These are phyloP conservation scores for Halcyon leucocephala DNA, from an alignment of 2,797 vertebrate genomes.

Conservation along the genomic window DNA sequence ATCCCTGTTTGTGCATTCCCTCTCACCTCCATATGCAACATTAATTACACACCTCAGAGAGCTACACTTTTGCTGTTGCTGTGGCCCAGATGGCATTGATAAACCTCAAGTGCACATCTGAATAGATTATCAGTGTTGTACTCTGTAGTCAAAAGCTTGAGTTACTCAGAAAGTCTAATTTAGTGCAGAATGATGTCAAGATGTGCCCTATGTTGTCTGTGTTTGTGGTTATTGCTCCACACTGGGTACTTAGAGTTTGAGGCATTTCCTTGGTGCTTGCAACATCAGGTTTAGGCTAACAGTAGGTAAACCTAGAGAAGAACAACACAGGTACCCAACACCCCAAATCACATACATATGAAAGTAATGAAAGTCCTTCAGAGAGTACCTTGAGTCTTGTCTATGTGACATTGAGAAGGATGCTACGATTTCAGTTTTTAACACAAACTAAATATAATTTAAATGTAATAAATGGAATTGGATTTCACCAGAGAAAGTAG, in stretches of 20 bases:
- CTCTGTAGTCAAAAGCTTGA: neutral
- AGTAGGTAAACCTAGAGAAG: neutral
- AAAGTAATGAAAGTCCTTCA: neutral
- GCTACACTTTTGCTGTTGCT: neutral
- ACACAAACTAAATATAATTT: neutral
- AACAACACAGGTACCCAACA: neutral
- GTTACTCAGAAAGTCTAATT: neutral
- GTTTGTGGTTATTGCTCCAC: neutral
- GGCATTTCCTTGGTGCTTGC: neutral
- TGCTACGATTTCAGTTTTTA: neutral
- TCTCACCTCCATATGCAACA: neutral
- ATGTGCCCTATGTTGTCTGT: rapidly evolving
- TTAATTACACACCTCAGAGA: neutral
- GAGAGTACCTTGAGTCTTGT: neutral
- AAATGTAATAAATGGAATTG: neutral
- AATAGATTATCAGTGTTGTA: neutral
- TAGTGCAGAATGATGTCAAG: neutral
- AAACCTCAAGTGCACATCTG: neutral
- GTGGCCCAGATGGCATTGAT: rapidly evolving
- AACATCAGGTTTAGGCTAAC: neutral
- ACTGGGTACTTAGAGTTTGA: neutral
- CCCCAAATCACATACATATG: neutral
- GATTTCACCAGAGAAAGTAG: neutral
- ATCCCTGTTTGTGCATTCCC: neutral
- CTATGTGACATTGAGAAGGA: neutral